Percentiles rank a stretch among this genome's conserved stretches.
Evolutionary conservation across 2,797 vertebrate species (phyloP).

Genomic region (Varecia variegata): DNA sequence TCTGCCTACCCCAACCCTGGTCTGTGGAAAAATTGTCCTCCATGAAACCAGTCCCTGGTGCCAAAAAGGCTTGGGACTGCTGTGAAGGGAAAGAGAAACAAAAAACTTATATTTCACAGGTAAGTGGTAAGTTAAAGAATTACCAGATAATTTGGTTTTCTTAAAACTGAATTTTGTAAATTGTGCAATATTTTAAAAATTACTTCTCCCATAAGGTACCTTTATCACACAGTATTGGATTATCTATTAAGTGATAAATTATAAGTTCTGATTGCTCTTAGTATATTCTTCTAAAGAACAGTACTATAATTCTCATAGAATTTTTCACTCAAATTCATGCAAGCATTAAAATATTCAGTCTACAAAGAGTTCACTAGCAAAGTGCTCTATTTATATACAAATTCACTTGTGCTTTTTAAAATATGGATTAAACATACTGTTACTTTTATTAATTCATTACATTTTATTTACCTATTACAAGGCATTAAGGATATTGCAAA

Average conservation of each 20-base stretch:
- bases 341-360: slow-evolving; percentile 35
- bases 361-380: slow-evolving; percentile 37
- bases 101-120: slow-evolving; percentile 1
- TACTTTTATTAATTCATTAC: background rate
- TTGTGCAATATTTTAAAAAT: background rate
- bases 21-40: too few species aligned
- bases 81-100: slow-evolving; percentile 3
- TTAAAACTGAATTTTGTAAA: slow-evolving; percentile 23
- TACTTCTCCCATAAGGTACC: background rate
- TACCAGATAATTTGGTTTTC: background rate
- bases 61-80: too few species aligned
- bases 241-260: slow-evolving; percentile 30
- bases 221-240: background rate
- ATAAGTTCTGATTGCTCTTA: slow-evolving; percentile 29
- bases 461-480: slow-evolving; percentile 37
- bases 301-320: background rate
- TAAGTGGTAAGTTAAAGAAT: background rate
- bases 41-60: too few species aligned
- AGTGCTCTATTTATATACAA: slow-evolving; percentile 22
- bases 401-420: slow-evolving; percentile 25
- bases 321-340: slow-evolving; percentile 50
- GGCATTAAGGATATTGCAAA: slow-evolving; percentile 27
- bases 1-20: too few species aligned
- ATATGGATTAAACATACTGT: background rate
- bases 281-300: slow-evolving; percentile 11